A percentile compares a stretch with the other conserved stretches of the same genome.
Conservation (phyloP, 2,113 vertebrate genomes). For the Misgurnus mizolepis region DNA sequence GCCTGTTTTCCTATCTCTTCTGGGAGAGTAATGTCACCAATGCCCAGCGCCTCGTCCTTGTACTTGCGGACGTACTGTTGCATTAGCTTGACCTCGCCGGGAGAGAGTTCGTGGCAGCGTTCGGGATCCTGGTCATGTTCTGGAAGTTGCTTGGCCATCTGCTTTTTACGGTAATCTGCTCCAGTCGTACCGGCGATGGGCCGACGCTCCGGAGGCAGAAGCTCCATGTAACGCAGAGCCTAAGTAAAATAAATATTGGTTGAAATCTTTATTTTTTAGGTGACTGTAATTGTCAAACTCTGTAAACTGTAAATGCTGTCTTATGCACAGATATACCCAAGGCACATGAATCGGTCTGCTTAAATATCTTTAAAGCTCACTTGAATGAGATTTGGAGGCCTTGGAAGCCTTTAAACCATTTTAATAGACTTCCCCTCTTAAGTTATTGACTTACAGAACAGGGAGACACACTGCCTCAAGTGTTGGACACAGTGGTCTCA, state of each 20-base stretch:
- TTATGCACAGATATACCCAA: too few relatives aligned
- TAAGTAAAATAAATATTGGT: conserved; percentile 54
- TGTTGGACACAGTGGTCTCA: conserved; percentile 32
- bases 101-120: conserved; percentile 91
- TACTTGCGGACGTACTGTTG: conserved; percentile 95
- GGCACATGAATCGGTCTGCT: too few relatives aligned
- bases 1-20: conserved; percentile 75
- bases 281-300: too few relatives aligned
- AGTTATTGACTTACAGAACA: too few relatives aligned
- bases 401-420: too few relatives aligned
- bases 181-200: conserved; percentile 89
- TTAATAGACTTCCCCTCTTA: too few relatives aligned
- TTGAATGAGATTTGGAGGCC: too few relatives aligned
- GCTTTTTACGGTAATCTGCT: conserved; percentile 94
- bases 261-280: neutral
- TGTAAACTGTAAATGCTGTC: too few relatives aligned
- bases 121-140: conserved; percentile 96
- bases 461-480: too few relatives aligned
- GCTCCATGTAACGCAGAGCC: conserved; percentile 93
- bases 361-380: too few relatives aligned
- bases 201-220: conserved; percentile 92
- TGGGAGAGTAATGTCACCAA: conserved; percentile 88
- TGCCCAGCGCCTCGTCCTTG: conserved; percentile 90
- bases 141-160: conserved; percentile 95
- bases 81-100: conserved; percentile 92